phyloP scores from a whole-genome alignment of 1,140 invertebrate genomes.

The Phymorhynchus buccinoides region DNA sequence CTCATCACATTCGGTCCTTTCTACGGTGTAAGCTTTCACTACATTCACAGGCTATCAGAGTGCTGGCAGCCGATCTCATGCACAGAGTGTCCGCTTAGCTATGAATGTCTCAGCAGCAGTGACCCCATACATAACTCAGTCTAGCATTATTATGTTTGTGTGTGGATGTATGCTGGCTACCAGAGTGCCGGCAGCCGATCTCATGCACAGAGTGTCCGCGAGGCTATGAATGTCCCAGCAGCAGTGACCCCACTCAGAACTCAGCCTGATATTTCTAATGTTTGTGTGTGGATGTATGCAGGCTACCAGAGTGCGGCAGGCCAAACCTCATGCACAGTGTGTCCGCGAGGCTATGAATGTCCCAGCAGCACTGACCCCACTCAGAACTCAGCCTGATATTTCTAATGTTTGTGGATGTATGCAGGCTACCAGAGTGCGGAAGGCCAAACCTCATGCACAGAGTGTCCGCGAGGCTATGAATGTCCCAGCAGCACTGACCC shows the following conservation, averaged over 20 bases:
- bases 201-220: conserved; percentile 58
- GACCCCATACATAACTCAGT: conserved; percentile 50
- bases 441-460: conserved; percentile 54
- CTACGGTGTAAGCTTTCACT: no score
- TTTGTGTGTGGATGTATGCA: conserved; percentile 34
- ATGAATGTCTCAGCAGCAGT: conserved; percentile 55
- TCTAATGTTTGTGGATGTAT: no score
- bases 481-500: conserved; percentile 58
- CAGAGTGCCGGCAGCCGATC: no score
- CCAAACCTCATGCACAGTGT: conserved; percentile 53
- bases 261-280: no score
- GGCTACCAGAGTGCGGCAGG: conserved; percentile 56
- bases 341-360: conserved; percentile 62
- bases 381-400: conserved; percentile 55
- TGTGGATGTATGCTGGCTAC: conserved; percentile 31
- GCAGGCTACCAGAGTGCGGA: conserved; percentile 52
- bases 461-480: conserved; percentile 60
- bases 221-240: conserved; percentile 60
- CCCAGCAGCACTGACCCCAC: conserved; percentile 53
- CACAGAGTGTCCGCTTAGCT: conserved; percentile 59
- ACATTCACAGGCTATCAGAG: no score
- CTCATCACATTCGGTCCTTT: no score
- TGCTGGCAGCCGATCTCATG: conserved; percentile 52
- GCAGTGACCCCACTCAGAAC: conserved; percentile 50
- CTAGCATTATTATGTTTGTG: no score